phyloP scores from a whole-genome alignment of 2,888 invertebrate species.

The Synergus umbraculus region DNA sequence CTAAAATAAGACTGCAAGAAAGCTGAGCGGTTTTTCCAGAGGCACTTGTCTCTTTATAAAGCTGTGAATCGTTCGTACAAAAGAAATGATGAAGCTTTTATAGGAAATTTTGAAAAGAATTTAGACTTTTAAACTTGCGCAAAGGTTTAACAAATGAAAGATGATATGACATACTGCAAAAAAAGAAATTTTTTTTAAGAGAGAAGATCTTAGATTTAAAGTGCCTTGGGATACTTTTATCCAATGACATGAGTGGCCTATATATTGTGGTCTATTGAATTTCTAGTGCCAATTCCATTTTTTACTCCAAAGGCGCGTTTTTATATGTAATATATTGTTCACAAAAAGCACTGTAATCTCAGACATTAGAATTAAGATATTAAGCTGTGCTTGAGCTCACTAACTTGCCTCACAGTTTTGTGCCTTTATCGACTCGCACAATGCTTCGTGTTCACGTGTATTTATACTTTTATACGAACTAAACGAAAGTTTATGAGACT shows the following conservation, averaged over 20 bases:
- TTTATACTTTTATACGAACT: constrained; percentile 38
- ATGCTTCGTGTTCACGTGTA: constrained; percentile 31
- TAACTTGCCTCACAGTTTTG: constrained; percentile 37
- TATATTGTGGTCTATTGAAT: constrained; percentile 12
- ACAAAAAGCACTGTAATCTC: constrained; percentile 36
- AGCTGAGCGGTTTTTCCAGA: neutral
- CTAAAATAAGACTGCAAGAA: constrained; percentile 3
- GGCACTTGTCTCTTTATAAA: neutral
- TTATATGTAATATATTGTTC: constrained; percentile 39
- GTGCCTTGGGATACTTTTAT: constrained; percentile 21
- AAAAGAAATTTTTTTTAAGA: neutral
- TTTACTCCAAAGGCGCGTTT: constrained; percentile 10
- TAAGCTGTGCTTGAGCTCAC: constrained; percentile 28
- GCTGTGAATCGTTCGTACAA: neutral
- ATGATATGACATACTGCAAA: neutral
- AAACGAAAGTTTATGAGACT: constrained; percentile 30
- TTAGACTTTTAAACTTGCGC: neutral
- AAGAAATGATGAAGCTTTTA: neutral
- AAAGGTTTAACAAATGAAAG: neutral
- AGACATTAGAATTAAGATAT: constrained; percentile 32
- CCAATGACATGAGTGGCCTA: neutral
- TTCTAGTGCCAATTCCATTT: constrained; percentile 17
- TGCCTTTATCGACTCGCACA: constrained; percentile 34
- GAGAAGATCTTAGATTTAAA: constrained; percentile 16
- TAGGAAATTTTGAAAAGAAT: neutral